Percentiles rank a stretch among this genome's conserved stretches.
Evolutionary conservation across 1,140 invertebrate species (phyloP).

Genomic region (Achroia grisella): DNA sequence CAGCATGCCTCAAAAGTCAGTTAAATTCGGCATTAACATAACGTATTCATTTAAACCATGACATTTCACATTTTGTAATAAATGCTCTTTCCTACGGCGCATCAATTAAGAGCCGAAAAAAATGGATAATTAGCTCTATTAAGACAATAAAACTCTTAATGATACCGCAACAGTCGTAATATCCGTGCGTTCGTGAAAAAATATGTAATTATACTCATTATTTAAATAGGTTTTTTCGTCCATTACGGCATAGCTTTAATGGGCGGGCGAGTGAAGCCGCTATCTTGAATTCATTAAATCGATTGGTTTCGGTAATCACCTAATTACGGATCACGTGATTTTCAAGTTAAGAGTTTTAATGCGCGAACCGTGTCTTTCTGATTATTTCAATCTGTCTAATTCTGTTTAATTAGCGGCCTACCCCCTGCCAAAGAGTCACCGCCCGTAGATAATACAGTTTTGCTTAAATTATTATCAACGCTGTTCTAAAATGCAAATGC

Average conservation of each 20-base stretch:
- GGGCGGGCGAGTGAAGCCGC: slow-evolving; percentile 48
- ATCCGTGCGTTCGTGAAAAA: slow-evolving; percentile 67
- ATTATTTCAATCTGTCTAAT: slow-evolving; percentile 57
- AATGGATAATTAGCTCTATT: slow-evolving; percentile 72
- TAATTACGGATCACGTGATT: slow-evolving; percentile 61
- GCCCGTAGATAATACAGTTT: slow-evolving; percentile 35
- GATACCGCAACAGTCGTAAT: slow-evolving; percentile 67
- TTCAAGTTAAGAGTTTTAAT: slow-evolving; percentile 59
- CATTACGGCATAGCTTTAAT: slow-evolving; percentile 59
- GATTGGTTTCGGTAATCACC: slow-evolving; percentile 72
- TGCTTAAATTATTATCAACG: slow-evolving; percentile 35
- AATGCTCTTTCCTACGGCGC: slow-evolving; percentile 62
- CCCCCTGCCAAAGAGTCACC: slow-evolving; percentile 22
- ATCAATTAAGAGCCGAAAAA: slow-evolving; percentile 71
- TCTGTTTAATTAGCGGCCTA: slow-evolving; percentile 47
- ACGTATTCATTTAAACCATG: slow-evolving; percentile 69
- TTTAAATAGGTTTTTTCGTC: slow-evolving; percentile 69
- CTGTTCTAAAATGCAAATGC: background rate
- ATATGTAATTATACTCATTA: slow-evolving; percentile 72
- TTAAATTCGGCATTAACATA: slow-evolving; percentile 67
- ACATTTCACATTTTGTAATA: slow-evolving; percentile 72
- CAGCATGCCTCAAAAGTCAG: slow-evolving; percentile 51
- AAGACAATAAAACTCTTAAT: slow-evolving; percentile 73
- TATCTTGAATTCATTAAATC: slow-evolving; percentile 67
- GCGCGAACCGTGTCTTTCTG: slow-evolving; percentile 62